Conservation (phyloP, 2,797 vertebrate genomes). For the Hephaestus fuliginosus region DNA sequence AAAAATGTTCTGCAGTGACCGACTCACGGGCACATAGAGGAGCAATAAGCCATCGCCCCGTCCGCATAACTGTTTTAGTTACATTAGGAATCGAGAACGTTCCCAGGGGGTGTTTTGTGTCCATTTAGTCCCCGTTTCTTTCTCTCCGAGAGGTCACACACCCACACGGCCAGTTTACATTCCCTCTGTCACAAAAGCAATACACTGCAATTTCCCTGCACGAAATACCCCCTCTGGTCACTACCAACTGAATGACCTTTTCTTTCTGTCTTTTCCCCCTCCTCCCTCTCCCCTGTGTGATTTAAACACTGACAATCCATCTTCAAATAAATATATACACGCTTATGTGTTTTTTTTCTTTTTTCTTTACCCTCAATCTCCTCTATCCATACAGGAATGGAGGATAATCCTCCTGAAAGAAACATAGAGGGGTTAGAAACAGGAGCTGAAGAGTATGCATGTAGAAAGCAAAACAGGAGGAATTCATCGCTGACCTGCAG, state of each 20-base stretch:
- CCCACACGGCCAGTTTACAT: slow-evolving; percentile 85
- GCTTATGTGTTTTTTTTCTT: slow-evolving; percentile 48
- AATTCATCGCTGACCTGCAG: slow-evolving; percentile 76
- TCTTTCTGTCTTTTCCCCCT: slow-evolving; percentile 51
- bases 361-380: slow-evolving; percentile 52
- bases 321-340: slow-evolving; percentile 78
- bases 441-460: slow-evolving; percentile 55
- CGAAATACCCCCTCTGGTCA: slow-evolving; percentile 87
- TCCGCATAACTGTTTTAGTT: slow-evolving; percentile 72
- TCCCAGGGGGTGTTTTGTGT: slow-evolving; percentile 86
- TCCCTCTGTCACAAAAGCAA: slow-evolving; percentile 87
- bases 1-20: slow-evolving; percentile 43
- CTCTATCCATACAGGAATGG: slow-evolving; percentile 76
- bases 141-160: slow-evolving; percentile 83
- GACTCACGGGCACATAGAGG: slow-evolving; percentile 43
- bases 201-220: slow-evolving; percentile 85
- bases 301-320: slow-evolving; percentile 83
- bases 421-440: slow-evolving; percentile 54
- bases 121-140: slow-evolving; percentile 80
- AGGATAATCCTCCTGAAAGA: slow-evolving; percentile 76
- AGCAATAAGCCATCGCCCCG: slow-evolving; percentile 60
- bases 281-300: slow-evolving; percentile 55
- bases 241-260: slow-evolving; percentile 86
- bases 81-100: slow-evolving; percentile 71
- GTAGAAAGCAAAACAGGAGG: slow-evolving; percentile 75